Conservation (phyloP, 2,797 vertebrate species). For the Diceros bicornis region DNA sequence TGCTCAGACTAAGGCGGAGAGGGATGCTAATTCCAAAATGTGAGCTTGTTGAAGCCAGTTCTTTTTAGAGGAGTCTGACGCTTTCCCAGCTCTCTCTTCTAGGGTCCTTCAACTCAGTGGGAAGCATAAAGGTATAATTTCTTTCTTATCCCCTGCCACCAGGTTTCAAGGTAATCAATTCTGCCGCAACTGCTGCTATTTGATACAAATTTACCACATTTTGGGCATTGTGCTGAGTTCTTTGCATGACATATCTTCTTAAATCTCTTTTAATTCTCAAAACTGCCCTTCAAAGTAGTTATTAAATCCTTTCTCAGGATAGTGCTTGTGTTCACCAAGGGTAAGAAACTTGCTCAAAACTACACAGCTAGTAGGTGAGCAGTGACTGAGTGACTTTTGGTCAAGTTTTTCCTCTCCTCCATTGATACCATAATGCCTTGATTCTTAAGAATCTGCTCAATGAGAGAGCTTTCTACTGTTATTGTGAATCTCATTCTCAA, state of each 20-base stretch:
- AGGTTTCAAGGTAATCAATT: not conserved
- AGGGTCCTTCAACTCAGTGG: not conserved
- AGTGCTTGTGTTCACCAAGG: not conserved
- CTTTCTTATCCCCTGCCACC: not conserved
- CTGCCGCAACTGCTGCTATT: not conserved
- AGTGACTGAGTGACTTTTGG: not conserved
- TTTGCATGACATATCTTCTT: not conserved
- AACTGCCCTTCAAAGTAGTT: not conserved
- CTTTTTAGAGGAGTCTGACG: not conserved
- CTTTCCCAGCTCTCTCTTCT: not conserved
- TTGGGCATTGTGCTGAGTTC: not conserved
- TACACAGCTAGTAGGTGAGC: not conserved
- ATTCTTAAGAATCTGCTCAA: not conserved
- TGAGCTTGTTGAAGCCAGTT: not conserved
- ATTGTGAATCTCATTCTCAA: not conserved
- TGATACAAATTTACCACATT: not conserved
- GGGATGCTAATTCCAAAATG: not conserved
- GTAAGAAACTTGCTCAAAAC: not conserved
- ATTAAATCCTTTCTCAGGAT: not conserved
- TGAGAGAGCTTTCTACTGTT: not conserved
- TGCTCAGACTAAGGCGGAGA: not conserved
- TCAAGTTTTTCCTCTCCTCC: not conserved
- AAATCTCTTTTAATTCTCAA: not conserved
- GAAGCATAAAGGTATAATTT: not conserved
- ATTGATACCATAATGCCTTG: not conserved